These are phyloP conservation scores for Platerodrilus igneus DNA, from an alignment of 2,888 invertebrate genomes.

Conservation along the genomic window DNA sequence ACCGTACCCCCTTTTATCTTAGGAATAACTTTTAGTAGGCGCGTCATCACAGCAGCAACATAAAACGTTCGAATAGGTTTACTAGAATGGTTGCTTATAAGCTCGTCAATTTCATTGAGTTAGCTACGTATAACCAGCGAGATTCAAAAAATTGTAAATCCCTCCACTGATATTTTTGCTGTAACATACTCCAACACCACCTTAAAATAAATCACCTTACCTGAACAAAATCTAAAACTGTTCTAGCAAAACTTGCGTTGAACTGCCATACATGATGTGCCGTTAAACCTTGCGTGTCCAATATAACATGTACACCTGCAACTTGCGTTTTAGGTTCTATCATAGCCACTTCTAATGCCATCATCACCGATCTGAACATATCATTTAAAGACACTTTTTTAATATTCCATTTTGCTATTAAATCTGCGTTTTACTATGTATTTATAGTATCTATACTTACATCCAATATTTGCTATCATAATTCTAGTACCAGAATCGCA, in stretches of 20 bases:
- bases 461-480: slow-evolving; percentile 65
- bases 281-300: slow-evolving; percentile 72
- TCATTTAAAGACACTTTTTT: slow-evolving; percentile 62
- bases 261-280: slow-evolving; percentile 70
- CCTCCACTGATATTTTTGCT: background rate
- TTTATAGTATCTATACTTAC: slow-evolving; percentile 48
- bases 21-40: too few species aligned
- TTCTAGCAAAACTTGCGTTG: slow-evolving; percentile 71
- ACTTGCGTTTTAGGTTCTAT: slow-evolving; percentile 76
- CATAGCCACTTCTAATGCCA: slow-evolving; percentile 69
- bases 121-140: too few species aligned
- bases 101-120: too few species aligned
- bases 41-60: too few species aligned
- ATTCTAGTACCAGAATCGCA: slow-evolving; percentile 65
- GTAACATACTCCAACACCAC: background rate
- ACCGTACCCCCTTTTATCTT: too few species aligned
- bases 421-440: background rate
- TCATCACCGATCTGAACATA: slow-evolving; percentile 65
- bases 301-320: slow-evolving; percentile 65
- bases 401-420: slow-evolving; percentile 68
- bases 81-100: too few species aligned
- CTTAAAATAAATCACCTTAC: slow-evolving; percentile 42
- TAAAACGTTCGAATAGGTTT: too few species aligned
- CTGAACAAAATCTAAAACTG: slow-evolving; percentile 69
- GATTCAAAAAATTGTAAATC: background rate